phyloP scores from a whole-genome alignment of 2,888 invertebrate genomes.

The Carcina quercana region DNA sequence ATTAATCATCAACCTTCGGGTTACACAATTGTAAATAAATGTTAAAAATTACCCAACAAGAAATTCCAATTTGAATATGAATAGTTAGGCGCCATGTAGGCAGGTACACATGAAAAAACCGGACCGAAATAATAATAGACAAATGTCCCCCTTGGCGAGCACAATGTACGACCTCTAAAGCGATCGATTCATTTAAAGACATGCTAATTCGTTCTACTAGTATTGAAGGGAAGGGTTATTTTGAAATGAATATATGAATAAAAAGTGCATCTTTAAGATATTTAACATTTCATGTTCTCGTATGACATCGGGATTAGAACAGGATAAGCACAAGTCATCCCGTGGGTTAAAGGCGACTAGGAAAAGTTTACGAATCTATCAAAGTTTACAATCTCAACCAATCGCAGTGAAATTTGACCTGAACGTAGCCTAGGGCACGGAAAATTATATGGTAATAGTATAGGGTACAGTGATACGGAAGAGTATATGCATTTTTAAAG shows the following conservation, averaged over 20 bases:
- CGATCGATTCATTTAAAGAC: conserved; percentile 59
- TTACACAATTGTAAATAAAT: conserved; percentile 67
- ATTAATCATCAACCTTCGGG: conserved; percentile 49
- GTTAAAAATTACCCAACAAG: conserved; percentile 65
- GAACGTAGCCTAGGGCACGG: no score
- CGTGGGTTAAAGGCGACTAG: no score
- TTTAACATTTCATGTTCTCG: neutral
- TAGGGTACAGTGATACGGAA: no score
- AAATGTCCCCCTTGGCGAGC: conserved; percentile 60
- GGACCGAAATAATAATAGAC: conserved; percentile 66
- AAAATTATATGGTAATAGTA: no score
- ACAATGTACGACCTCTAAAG: conserved; percentile 61
- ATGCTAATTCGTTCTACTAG: conserved; percentile 57
- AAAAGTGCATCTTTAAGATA: conserved; percentile 12
- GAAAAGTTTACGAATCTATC: neutral
- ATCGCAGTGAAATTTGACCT: no score
- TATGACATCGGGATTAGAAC: no score
- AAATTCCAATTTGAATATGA: conserved; percentile 68
- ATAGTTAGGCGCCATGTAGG: conserved; percentile 70
- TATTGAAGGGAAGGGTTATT: conserved; percentile 31
- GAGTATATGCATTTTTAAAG: no score
- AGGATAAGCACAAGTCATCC: no score
- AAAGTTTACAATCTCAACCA: no score
- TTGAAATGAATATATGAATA: conserved; percentile 40
- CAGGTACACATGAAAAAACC: conserved; percentile 70